Percentiles rank a stretch among this genome's conserved stretches.
Evolutionary conservation across 2,113 vertebrate species (phyloP).

Genomic region (Arvicanthis niloticus): DNA sequence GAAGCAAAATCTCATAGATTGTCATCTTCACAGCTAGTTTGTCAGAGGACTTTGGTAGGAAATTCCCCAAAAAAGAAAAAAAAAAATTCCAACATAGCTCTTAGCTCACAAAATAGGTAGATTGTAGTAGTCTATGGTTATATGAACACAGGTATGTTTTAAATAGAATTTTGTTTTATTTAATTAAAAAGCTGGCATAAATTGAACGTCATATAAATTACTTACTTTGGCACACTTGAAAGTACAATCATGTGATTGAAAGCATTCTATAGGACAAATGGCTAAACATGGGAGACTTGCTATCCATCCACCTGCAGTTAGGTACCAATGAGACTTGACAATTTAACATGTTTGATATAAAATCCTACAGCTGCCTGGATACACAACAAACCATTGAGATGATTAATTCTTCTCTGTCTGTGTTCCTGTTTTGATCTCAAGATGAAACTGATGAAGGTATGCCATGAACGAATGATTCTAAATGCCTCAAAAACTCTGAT

Average conservation of each 20-base stretch:
- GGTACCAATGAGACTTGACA: not conserved
- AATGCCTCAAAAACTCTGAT: not conserved
- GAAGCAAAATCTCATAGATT: not conserved
- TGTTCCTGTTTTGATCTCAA: not conserved
- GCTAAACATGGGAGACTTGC: not conserved
- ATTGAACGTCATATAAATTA: constrained; percentile 35
- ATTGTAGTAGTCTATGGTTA: not conserved
- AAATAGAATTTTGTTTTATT: constrained; percentile 45
- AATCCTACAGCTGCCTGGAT: not conserved
- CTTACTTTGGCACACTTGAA: constrained; percentile 9
- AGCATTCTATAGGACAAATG: constrained; percentile 12
- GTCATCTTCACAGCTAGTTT: not conserved
- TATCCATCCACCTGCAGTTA: not conserved
- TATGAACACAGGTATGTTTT: not conserved
- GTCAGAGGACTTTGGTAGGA: constrained; percentile 47
- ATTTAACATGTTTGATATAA: constrained; percentile 26
- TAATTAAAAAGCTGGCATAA: not conserved
- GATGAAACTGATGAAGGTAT: not conserved
- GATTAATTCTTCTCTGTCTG: not conserved
- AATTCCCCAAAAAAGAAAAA: not conserved
- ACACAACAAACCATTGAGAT: constrained; percentile 18
- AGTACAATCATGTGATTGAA: not conserved
- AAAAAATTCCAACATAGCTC: not conserved
- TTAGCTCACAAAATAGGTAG: not conserved
- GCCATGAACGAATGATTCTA: not conserved